phyloP scores from a whole-genome alignment of 2,113 vertebrate species.

The Sprattus sprattus region DNA sequence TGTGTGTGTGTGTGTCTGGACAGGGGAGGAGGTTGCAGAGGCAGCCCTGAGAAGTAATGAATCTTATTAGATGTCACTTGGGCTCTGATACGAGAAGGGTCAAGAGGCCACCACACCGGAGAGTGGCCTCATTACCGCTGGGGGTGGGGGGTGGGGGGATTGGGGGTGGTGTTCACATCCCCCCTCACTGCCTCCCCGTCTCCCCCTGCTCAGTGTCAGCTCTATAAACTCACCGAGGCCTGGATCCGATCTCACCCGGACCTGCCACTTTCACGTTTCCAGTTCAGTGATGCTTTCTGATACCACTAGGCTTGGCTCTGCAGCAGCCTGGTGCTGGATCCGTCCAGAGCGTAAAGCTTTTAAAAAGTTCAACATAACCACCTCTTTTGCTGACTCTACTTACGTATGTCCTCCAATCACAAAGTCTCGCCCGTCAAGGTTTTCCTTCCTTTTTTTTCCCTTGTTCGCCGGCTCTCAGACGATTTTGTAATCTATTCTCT shows the following conservation, averaged over 20 bases:
- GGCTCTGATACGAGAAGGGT: slow-evolving; percentile 30
- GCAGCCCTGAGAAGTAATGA: slow-evolving; percentile 43
- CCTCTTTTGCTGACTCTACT: no score
- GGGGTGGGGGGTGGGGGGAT: neutral
- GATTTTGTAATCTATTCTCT: no score
- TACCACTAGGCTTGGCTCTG: neutral
- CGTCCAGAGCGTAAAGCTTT: no score
- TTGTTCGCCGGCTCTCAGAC: neutral
- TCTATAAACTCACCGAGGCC: neutral
- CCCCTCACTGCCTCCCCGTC: no score
- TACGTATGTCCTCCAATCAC: no score
- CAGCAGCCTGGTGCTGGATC: no score
- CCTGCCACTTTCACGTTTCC: neutral
- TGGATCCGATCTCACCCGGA: neutral
- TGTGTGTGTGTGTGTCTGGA: neutral
- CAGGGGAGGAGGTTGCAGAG: neutral
- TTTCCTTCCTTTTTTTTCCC: neutral
- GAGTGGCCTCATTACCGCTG: slow-evolving; percentile 50
- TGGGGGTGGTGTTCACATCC: no score
- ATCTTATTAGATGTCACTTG: slow-evolving; percentile 56
- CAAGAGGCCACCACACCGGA: slow-evolving; percentile 46
- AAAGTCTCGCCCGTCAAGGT: no score
- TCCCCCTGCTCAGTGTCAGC: neutral
- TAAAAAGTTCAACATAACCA: no score
- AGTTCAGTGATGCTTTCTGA: neutral